Base-by-base conservation (phyloP, 2,888 invertebrate genomes). In the Agrotis clavis region DNA sequence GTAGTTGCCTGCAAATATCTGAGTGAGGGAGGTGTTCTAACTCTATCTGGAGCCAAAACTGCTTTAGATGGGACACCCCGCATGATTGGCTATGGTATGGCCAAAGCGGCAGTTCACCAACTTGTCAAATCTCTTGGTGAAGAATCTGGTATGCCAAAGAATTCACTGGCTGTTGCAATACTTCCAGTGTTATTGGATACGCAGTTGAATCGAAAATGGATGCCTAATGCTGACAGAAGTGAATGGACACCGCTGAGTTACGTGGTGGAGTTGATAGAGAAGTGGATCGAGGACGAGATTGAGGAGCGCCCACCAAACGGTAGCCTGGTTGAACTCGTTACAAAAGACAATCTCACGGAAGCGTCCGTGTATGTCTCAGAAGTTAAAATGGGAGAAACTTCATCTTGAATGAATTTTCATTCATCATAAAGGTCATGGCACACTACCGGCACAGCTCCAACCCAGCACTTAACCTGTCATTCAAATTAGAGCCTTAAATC, bases 141-240 rank as follows among this genome's bases (percentile, higher is more conserved):
- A n/a, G 97, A 97, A 77, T 98, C 99, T 71, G 99, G 99, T 6
- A 95, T 99, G 47, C 99, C 99, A 7, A 93, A 96, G 0, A 97
- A 97, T 75, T 97, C 98, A 5, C 92, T 98, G 30, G 98, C 98
- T 4, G 97, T 98, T n/a, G 98, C 99, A 2, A 98, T 99, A 82
- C 95, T 99, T 74, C 99, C 99, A 0, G 97, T 99, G 0, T 99
- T 99, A 25, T 96, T 99, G 70, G 99, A 99, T 90, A 99, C 99
- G 2, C 99, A 99, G 77, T 99, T 99, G 99, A 99, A 99, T 91
- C 97, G 99, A 70, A 99, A 99, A 94, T 99, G 98, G 98, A 99
- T 99, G 99, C 98, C 99, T 0, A 97, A 97, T 87, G 99, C 98
- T 18, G 99, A 99, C 92, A 98, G 98, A 81, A 96, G 98, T 41